Evolutionary conservation across 2,797 vertebrate species (phyloP).

Genomic region (Amphiprion clarkii): DNA sequence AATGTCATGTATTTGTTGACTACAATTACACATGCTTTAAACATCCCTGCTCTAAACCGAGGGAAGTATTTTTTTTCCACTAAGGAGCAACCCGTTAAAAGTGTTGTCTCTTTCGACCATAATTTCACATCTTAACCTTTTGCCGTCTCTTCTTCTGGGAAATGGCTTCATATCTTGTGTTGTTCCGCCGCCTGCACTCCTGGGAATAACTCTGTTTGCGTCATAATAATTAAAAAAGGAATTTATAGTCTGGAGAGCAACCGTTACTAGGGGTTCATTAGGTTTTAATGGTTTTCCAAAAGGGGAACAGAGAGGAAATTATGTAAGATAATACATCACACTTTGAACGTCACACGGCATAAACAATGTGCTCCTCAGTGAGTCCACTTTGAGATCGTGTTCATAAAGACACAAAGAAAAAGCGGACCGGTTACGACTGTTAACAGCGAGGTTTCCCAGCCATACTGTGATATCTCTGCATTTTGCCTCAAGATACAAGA

Average conservation of each 20-base stretch:
- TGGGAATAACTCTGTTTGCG: slow-evolving; percentile 47
- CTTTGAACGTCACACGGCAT: slow-evolving; percentile 28
- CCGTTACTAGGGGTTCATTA: slow-evolving; percentile 60
- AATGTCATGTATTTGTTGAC: no score
- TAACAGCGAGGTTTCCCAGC: not conserved
- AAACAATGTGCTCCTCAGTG: slow-evolving; percentile 38
- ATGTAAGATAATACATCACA: slow-evolving; percentile 57
- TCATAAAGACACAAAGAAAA: not conserved
- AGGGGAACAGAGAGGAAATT: slow-evolving; percentile 43
- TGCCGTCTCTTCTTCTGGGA: slow-evolving; percentile 28
- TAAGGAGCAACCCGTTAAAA: not conserved
- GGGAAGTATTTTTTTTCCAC: not conserved
- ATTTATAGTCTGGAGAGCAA: slow-evolving; percentile 66
- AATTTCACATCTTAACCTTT: slow-evolving; percentile 45
- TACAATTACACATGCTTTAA: no score
- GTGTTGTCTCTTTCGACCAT: slow-evolving; percentile 2
- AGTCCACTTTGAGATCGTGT: slow-evolving; percentile 10
- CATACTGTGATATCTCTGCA: not conserved
- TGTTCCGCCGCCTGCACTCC: slow-evolving; percentile 27
- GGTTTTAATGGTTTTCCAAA: slow-evolving; percentile 69
- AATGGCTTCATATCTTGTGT: slow-evolving; percentile 38
- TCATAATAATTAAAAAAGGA: slow-evolving; percentile 75
- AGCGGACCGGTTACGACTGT: not conserved
- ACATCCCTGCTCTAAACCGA: not conserved
- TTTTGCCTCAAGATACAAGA: slow-evolving; percentile 5